Base-by-base conservation (phyloP, 2,113 vertebrate genomes). In the Diglossa brunneiventris region DNA sequence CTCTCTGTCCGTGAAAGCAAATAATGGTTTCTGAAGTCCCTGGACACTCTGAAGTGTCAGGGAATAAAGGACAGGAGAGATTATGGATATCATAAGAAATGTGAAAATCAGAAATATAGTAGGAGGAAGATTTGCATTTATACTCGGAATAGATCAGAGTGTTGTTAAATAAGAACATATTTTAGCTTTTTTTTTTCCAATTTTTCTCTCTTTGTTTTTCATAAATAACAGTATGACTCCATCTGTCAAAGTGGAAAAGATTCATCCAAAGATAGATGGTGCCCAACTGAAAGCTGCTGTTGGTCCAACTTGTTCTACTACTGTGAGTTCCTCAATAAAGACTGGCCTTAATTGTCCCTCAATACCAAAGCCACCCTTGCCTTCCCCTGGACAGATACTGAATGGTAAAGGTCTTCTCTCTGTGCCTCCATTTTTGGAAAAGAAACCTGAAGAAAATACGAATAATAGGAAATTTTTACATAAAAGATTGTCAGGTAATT, bases 331-430 rank as follows among this genome's bases (percentile, higher is more conserved):
- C 98, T 98, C 98, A 98, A 98, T 98, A 98, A 99, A 99, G 98
- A 97, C 98, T 99, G 99, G 99, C 99, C 99, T 99, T 99, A 99
- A 99, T 98, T 99, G 98, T 98, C 98, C 99, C 98, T 99, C 99
- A 98, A 99, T 99, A 99, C 99, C 99, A 99, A 99, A 99, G 99
- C 99, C 99, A 98, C 98, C 98, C 98, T 98, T 98, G 98, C 98
- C 98, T 98, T 98, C 99, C 96, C 98, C 99, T 84, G 98, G 98
- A 98, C 99, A 99, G 97, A 99, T 99, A 97, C 98, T 99, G 97
- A 99, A 99, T 86, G 99, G 99, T 98, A 99, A 99, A 98, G 98
- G 99, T 97, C 99, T 99, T 98, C 97, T 98, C 97, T 98, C 98
- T 94, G 97, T 98, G 92, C 97, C 96, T 44, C 97, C 97, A 75